Base-by-base conservation (phyloP, 1,140 invertebrate species). In the Alviniconcha marisindica region DNA sequence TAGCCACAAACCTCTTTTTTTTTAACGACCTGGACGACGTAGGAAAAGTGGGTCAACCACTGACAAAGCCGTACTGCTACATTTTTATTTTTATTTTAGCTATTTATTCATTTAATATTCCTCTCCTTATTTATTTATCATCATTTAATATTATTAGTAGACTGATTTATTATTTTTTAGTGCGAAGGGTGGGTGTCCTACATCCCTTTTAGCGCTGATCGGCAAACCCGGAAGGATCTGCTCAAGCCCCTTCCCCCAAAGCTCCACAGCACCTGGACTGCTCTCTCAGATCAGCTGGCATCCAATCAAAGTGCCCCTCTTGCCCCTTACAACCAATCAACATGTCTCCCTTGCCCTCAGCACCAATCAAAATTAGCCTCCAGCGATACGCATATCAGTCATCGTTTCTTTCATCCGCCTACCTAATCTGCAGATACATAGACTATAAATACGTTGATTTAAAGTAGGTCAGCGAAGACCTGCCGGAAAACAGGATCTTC, bases 291-390 rank as follows among this genome's bases (percentile, higher is more conserved):
- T 48, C 40, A 48, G n/a, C 73, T 76, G 73, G 44, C 73, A 76
- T 51, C 73, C 73, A 76, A 76, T 63, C 60, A 63, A 14, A 10
- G 7, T n/a, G 60, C 24, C 60, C 60, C 60, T 7, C 18, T 18
- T 48, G 44, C 44, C 44, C 44, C 18, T 24, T 63, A 24, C 60
- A 63, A 5, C 28, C 21, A 63, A 63, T 51, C 73, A 51, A 76
- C 40, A 76, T 76, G 40, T 76, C 73, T 24, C 40, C 42, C 40
- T 36, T 48, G 18, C 42, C 40, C 73, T 51, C 73, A 36, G 69
- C 69, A 71, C 69, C 69, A 71, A 71, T 71, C 69, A 71, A 71
- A 71, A 71, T 71, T 71, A 71, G 69, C 24, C 69, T 42, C 33
- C 33, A 40, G 18, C 38, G 69, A 71, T 71, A 71, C 18, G 14